Base-by-base conservation (phyloP, 2,888 invertebrate species). In the Chouioia cunea region DNA sequence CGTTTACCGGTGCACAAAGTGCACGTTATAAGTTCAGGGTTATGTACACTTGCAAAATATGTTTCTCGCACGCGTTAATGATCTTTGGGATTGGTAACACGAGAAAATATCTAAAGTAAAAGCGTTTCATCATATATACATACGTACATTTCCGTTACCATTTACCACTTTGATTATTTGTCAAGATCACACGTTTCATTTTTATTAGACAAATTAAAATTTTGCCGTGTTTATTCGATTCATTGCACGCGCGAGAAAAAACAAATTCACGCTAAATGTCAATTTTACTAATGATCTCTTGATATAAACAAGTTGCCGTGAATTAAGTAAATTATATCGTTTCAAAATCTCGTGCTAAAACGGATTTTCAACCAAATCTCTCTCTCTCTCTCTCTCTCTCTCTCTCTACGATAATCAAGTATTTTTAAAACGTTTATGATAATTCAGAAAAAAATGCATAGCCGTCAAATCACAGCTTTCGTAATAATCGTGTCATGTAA, bases 141-240 rank as follows among this genome's bases (percentile, higher is more conserved):
- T 16, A 16, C 48, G 43, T 36, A 36, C 62, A 68, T 27, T 56
- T 63, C 62, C 56, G 56, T 16, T 15, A 2, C 43, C 27, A 60
- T 50, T 68, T 44, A 63, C 50, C 44, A 23, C 22, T 52, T 6
- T 36, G 46, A 70, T 70, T 70, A 56, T 70, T 62, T 65, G 48
- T 65, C 54, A 16, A 59, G 58, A 64, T 69, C 64, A 58, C 3
- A 36, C 52, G 22, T 43, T 1, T 12, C 36, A 48, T 47, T 59
- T 65, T 70, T 59, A 60, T 70, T 46, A 44, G 16, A 27, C 36
- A 12, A 54, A 62, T 62, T 62, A 27, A 46, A 54, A 36, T 67
- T 36, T n/a, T 10, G 36, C 22, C 54, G 16, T 56, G 14, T 53
- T 48, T 16, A 63, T 64, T 48, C 18, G 56, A 56, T 50, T 27